Base-by-base conservation (phyloP, 2,888 invertebrate genomes). In the Argynnis bischoffii region DNA sequence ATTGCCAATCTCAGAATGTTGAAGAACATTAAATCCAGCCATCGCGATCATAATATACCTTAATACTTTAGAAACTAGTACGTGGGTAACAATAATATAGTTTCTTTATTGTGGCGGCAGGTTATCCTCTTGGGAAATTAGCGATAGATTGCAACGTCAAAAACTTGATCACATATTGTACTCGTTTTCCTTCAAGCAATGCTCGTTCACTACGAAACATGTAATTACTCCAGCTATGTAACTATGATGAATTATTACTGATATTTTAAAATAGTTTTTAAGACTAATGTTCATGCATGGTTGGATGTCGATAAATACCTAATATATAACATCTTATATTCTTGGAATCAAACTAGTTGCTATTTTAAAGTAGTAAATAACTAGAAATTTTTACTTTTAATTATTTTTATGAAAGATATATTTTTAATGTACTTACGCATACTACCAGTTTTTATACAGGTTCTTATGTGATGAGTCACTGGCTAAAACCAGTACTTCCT, bases 91-190 rank as follows among this genome's bases (percentile, higher is more conserved):
- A 87, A 86, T 88, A 86, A 87, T 87, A 84, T 84, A 87, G 86
- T 87, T 89, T 86, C 87, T 89, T 89, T 86, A 89, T 88, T 87
- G 87, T 85, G 84, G 83, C 80, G 80, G 82, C 84, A 87, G 88
- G 88, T 87, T 78, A 82, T 76, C 79, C 91, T 83, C 91, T 3
- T 55, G 90, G 91, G 91, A 90, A 91, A 91, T 91, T 90, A 90
- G 83, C 83, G 81, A 85, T 84, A 88, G 83, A 90, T 89, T 88
- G 88, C 86, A 85, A 86, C 87, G 84, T 90, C 89, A 89, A 88
- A 87, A 86, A 86, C 79, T 87, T 88, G 87, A 88, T 89, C 88
- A 88, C 86, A 88, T 85, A 88, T 87, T 87, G 87, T 88, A 81
- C 79, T 82, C 81, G 79, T 79, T 82, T 83, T 84, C 79, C 81